Conservation (phyloP, 2,797 vertebrate species). For the Gadopsis marmoratus region DNA sequence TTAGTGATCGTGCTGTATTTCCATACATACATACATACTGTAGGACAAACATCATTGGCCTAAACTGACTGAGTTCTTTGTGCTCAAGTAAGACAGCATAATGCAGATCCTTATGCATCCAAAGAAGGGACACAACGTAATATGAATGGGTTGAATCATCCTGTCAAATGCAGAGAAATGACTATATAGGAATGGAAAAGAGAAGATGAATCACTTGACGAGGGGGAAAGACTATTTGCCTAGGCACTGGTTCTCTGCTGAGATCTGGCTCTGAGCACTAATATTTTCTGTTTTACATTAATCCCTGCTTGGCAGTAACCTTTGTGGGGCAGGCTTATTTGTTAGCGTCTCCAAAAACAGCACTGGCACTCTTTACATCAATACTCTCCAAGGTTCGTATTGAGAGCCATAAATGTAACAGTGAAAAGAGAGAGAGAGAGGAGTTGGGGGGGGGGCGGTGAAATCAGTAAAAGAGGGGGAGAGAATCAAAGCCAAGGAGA, state of each 20-base stretch:
- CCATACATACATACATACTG: not conserved
- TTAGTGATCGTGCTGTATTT: not conserved
- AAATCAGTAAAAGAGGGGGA: conserved; percentile 7
- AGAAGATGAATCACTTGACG: conserved; percentile 54
- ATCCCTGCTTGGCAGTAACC: conserved; percentile 68
- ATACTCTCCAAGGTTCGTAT: conserved; percentile 64
- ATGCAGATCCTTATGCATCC: conserved; percentile 7
- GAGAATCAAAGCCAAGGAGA: conserved; percentile 52
- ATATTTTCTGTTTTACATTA: conserved; percentile 70
- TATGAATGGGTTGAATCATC: conserved; percentile 38
- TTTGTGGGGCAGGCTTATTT: conserved; percentile 67
- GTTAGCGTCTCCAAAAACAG: conserved; percentile 70
- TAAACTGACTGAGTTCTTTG: conserved; percentile 9
- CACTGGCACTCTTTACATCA: conserved; percentile 64
- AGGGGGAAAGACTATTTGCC: conserved; percentile 41
- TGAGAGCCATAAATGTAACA: conserved; percentile 58
- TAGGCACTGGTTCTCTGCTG: conserved; percentile 35
- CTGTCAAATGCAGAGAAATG: conserved; percentile 40
- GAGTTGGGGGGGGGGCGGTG: not conserved
- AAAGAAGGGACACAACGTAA: conserved; percentile 6
- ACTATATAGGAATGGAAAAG: conserved; percentile 38
- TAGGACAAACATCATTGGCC: not conserved
- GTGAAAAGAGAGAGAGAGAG: conserved; percentile 12
- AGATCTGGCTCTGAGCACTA: conserved; percentile 51
- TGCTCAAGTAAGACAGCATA: conserved; percentile 7